phyloP scores from a whole-genome alignment of 2,797 vertebrate genomes.

The Crax fasciolata region DNA sequence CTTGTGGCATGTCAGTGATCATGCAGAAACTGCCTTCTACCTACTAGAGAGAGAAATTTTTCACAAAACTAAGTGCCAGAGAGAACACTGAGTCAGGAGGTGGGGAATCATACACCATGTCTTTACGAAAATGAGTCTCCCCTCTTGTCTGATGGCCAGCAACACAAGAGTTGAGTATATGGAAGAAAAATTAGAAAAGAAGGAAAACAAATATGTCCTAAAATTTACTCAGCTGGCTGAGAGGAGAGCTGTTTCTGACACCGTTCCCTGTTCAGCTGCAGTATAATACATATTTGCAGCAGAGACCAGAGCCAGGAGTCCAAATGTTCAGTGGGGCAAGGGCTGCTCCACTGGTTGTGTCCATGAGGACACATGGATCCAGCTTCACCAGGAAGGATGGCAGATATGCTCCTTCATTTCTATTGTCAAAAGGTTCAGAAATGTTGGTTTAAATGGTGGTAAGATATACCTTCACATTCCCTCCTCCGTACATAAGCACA shows the following conservation, averaged over 20 bases:
- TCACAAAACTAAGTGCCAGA: background rate
- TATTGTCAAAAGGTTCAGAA: background rate
- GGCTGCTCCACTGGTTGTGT: background rate
- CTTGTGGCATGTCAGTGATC: background rate
- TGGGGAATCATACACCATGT: background rate
- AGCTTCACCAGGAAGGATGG: background rate
- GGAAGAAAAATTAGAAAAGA: background rate
- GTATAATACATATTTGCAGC: fast-evolving
- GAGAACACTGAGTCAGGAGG: background rate
- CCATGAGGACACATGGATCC: background rate
- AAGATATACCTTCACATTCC: background rate
- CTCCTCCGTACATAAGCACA: background rate
- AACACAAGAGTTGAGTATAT: background rate
- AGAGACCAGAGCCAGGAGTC: fast-evolving
- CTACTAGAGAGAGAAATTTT: background rate
- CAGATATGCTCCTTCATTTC: background rate
- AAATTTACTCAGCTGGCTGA: background rate
- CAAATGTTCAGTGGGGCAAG: fast-evolving
- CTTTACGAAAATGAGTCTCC: fast-evolving
- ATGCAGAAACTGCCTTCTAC: background rate
- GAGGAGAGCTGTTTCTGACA: background rate
- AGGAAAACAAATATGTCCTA: background rate
- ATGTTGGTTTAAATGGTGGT: no score
- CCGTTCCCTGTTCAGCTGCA: background rate
- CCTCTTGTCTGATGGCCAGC: background rate